These are phyloP conservation scores for Rhaphigaster nebulosa DNA, from an alignment of 2,888 invertebrate genomes.

Conservation along the genomic window DNA sequence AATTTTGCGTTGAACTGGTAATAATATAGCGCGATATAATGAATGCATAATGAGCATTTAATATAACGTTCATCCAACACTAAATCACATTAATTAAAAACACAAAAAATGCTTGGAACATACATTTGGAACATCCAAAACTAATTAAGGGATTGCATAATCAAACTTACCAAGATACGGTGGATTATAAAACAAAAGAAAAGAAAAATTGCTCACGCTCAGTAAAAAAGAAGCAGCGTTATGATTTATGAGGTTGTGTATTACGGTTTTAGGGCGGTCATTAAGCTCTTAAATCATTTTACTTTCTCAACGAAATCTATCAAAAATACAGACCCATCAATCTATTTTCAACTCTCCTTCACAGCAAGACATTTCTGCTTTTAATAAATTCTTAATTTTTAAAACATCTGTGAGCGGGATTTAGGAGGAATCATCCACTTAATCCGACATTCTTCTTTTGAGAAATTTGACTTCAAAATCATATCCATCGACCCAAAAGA, in stretches of 20 bases:
- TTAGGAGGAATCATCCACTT: background rate
- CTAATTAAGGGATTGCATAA: background rate
- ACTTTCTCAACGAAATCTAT: conserved; percentile 26
- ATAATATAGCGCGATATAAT: background rate
- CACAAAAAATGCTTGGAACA: too few species aligned
- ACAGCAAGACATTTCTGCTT: background rate
- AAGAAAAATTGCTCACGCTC: conserved; percentile 1
- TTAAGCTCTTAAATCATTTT: conserved; percentile 22
- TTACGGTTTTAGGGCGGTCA: background rate
- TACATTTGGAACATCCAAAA: background rate
- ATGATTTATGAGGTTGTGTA: background rate
- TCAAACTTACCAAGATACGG: background rate
- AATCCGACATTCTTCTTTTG: too few species aligned
- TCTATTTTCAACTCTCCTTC: background rate
- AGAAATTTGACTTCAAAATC: too few species aligned
- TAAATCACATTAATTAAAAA: background rate
- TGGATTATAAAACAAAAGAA: background rate
- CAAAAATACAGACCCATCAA: background rate
- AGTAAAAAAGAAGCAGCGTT: background rate
- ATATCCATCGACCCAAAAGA: too few species aligned
- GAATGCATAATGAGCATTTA: background rate
- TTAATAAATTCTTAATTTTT: background rate
- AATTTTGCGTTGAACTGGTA: background rate
- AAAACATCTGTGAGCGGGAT: background rate
- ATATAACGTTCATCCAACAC: background rate